Base-by-base conservation (phyloP, 2,888 invertebrate species). In the Melinaea marsaeus region DNA sequence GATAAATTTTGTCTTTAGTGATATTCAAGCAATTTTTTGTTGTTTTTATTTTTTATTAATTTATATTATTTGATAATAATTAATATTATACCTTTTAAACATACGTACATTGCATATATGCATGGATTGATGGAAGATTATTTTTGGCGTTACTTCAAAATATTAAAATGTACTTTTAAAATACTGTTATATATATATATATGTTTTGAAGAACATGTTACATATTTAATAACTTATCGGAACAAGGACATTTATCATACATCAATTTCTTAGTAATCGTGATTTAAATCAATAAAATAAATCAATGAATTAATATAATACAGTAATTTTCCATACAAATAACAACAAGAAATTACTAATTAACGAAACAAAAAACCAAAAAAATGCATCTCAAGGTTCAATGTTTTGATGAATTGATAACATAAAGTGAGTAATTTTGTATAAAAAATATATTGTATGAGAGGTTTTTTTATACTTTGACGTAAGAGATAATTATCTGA, bases 401-500 rank as follows among this genome's bases (percentile, higher is more conserved):
- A 22, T 22, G 22, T 22, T 22, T 22, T 22, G 22, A 22, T 22
- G 22, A 22, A 46, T 46, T 46, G n/a, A 46, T 46, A 46, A n/a
- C n/a, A n/a, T 46, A 46, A 46, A n/a, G 46, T 22, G 46, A 46
- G 46, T 46, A 13, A 46, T 46, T 46, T 22, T 22, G 22, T 22
- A 22, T 22, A 22, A 46, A 46, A 46, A 46, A 46, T n/a, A n/a
- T 32, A 32, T 32, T 51, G 13, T 32, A 51, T 51, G 7, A 51
- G 51, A 51, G n/a, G n/a, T n/a, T 51, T 51, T 51, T 51, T 51
- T 32, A 32, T 32, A 11, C 32, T 32, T n/a, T 32, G 51, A 32
- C 58, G 51, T 11, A 75, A 79, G 78, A 62, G 59, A 80, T 84
- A 82, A 83, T 81, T 76, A 80, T 77, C 74, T 66, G 75, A 80